These are phyloP conservation scores for Tenthredo distinguenda DNA, from an alignment of 2,888 invertebrate species.

Conservation along the genomic window DNA sequence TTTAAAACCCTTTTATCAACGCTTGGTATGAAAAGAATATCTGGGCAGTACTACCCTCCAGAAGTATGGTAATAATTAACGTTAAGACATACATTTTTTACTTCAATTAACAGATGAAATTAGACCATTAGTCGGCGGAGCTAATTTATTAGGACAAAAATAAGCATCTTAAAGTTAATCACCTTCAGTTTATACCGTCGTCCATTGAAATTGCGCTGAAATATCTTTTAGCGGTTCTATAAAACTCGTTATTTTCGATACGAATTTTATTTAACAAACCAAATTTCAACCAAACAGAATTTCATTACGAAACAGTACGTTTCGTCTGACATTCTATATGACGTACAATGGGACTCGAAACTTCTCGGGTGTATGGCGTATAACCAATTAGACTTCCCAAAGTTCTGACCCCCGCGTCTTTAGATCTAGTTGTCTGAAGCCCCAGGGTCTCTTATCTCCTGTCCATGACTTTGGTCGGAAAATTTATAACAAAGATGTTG, in stretches of 20 bases:
- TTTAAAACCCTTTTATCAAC: not conserved
- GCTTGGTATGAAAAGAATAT: not conserved
- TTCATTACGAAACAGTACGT: not conserved
- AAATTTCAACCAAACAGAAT: not conserved
- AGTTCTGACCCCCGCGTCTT: not conserved
- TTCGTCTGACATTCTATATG: not conserved
- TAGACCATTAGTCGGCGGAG: not conserved
- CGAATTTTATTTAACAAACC: not conserved
- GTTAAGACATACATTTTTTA: constrained; percentile 31
- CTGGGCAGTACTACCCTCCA: not conserved
- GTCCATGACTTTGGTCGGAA: not conserved
- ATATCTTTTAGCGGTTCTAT: not conserved
- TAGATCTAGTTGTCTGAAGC: not conserved
- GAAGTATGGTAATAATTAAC: not conserved
- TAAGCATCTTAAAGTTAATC: not conserved
- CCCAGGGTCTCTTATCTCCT: not conserved
- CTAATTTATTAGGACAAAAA: not conserved
- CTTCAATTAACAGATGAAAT: constrained; percentile 30
- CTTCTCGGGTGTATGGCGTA: constrained; percentile 2
- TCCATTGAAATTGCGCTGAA: not conserved
- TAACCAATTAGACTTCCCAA: not conserved
- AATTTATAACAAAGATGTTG: not conserved
- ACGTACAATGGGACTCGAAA: not conserved
- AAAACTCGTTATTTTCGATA: not conserved
- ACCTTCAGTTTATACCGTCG: not conserved